Percentiles rank a stretch among this genome's conserved stretches.
Conservation (phyloP, 2,888 invertebrate species). For the Dolichomitus sp. region DNA sequence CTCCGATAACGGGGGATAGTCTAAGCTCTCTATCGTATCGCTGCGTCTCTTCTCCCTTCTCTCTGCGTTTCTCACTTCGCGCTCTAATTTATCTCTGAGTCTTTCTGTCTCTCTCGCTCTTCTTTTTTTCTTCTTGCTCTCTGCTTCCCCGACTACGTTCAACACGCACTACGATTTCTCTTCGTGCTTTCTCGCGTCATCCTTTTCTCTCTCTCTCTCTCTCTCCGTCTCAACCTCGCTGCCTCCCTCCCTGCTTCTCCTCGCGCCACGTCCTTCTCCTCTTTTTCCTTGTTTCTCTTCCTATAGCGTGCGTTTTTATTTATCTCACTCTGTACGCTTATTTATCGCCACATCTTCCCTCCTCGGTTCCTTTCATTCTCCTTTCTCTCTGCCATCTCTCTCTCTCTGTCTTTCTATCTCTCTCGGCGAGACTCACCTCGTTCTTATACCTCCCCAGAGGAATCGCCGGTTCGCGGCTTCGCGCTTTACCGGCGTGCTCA, state of each 20-base stretch:
- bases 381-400: conserved; percentile 3
- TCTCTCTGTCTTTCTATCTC: conserved; percentile 20
- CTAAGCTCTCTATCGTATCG: conserved; percentile 61
- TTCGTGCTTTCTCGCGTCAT: conserved; percentile 48
- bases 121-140: conserved; percentile 19
- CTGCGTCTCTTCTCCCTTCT: conserved; percentile 45
- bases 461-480: conserved; percentile 28
- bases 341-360: conserved; percentile 41
- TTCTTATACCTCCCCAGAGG: conserved; percentile 35
- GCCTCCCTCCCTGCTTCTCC: conserved; percentile 34
- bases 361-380: conserved; percentile 27
- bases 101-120: conserved; percentile 25
- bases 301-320: conserved; percentile 37
- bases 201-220: conserved; percentile 57
- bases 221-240: conserved; percentile 46
- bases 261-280: conserved; percentile 32
- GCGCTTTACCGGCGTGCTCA: conserved; percentile 7
- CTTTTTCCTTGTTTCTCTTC: conserved; percentile 34
- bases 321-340: conserved; percentile 40
- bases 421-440: conserved; percentile 17
- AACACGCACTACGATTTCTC: conserved; percentile 42
- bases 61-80: conserved; percentile 42
- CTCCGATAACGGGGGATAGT: conserved; percentile 65
- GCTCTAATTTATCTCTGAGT: conserved; percentile 60
- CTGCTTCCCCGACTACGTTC: conserved; percentile 25